Conservation (phyloP, 2,797 vertebrate species). For the Phalloptychus januarius region DNA sequence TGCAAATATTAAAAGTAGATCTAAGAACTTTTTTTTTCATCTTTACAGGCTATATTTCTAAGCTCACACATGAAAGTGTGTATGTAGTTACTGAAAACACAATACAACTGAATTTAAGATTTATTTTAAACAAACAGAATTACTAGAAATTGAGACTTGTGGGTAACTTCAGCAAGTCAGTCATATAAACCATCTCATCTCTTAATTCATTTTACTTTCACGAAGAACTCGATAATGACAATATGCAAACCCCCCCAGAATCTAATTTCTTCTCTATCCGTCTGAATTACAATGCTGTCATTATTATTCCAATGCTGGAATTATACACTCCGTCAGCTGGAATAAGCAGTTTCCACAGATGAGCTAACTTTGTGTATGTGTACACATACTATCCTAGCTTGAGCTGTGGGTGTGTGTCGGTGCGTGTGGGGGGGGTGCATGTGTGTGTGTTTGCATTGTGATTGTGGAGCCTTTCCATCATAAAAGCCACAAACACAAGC, state of each 20-base stretch:
- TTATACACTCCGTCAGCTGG: slow-evolving; percentile 75
- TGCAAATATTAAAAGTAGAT: slow-evolving; percentile 57
- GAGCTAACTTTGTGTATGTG: slow-evolving; percentile 54
- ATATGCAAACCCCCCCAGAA: slow-evolving; percentile 67
- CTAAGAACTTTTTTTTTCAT: slow-evolving; percentile 40
- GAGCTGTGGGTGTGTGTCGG: slow-evolving; percentile 47
- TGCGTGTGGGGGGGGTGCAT: slow-evolving; percentile 42
- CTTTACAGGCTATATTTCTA: slow-evolving; percentile 16
- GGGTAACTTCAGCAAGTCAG: slow-evolving; percentile 42
- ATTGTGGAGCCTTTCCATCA: slow-evolving; percentile 18
- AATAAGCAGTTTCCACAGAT: slow-evolving; percentile 70
- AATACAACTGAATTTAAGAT: slow-evolving; percentile 53
- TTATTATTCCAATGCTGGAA: slow-evolving; percentile 77
- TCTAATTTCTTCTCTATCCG: slow-evolving; percentile 73
- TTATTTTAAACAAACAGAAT: slow-evolving; percentile 39
- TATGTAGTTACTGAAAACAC: slow-evolving; percentile 22
- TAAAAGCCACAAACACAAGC: slow-evolving; percentile 21
- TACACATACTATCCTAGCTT: slow-evolving; percentile 39
- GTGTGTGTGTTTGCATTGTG: slow-evolving; percentile 11
- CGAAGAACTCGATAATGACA: slow-evolving; percentile 65
- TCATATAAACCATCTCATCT: slow-evolving; percentile 44
- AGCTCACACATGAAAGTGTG: slow-evolving; percentile 4
- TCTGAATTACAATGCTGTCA: slow-evolving; percentile 77
- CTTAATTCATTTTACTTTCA: slow-evolving; percentile 66
- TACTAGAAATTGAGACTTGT: slow-evolving; percentile 47